These are phyloP conservation scores for Siniperca knerii DNA, from an alignment of 2,113 vertebrate species.

Conservation along the genomic window DNA sequence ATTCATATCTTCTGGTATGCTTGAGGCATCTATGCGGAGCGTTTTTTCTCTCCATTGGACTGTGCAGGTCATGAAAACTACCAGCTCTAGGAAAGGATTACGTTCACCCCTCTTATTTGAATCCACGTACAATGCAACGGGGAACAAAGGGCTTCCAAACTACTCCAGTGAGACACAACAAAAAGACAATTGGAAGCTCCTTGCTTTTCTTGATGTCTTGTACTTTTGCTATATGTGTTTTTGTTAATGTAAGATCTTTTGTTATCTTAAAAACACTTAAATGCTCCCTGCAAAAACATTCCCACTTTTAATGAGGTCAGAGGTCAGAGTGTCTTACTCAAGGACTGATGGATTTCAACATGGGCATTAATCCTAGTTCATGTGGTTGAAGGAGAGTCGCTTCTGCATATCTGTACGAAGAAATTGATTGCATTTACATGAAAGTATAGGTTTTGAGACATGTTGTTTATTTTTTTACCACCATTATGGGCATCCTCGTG, in stretches of 20 bases:
- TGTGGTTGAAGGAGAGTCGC: no score
- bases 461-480: no score
- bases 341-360: background rate
- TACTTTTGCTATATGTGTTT: background rate
- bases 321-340: background rate
- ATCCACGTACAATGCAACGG: no score
- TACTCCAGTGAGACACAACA: background rate
- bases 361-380: background rate
- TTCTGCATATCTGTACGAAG: background rate
- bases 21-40: background rate
- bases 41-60: background rate
- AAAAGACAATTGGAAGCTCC: background rate
- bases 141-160: background rate
- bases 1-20: background rate
- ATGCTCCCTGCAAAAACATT: background rate
- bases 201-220: background rate
- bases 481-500: background rate
- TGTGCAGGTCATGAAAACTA: background rate
- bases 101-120: background rate
- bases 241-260: background rate
- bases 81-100: background rate
- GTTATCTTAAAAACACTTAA: background rate
- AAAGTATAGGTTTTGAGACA: background rate
- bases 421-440: background rate
- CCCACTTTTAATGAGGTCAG: background rate